These are phyloP conservation scores for Sebastolobus alascanus DNA, from an alignment of 2,797 vertebrate species.

Conservation along the genomic window DNA sequence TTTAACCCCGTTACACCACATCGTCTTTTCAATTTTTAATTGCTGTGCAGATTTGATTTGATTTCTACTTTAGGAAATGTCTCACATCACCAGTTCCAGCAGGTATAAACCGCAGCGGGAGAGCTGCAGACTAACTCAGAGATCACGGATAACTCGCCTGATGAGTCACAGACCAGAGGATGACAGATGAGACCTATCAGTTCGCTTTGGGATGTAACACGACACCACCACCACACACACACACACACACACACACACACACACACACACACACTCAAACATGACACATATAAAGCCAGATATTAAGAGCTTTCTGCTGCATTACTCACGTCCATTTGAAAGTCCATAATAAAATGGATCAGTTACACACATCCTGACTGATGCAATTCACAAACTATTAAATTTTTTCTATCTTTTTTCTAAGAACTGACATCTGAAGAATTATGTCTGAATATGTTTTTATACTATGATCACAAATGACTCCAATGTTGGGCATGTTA, in stretches of 20 bases:
- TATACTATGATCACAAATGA: background rate
- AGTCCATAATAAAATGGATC: slow-evolving; percentile 16
- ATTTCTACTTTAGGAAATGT: slow-evolving; percentile 5
- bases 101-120: slow-evolving; percentile 48
- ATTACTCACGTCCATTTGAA: slow-evolving; percentile 32
- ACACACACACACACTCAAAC: slow-evolving; percentile 27
- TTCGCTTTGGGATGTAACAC: slow-evolving; percentile 62
- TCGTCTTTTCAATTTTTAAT: background rate
- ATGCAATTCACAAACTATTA: slow-evolving; percentile 2
- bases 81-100: slow-evolving; percentile 49
- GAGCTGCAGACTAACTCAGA: slow-evolving; percentile 35
- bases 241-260: slow-evolving; percentile 1
- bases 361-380: slow-evolving; percentile 25
- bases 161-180: slow-evolving; percentile 72
- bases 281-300: slow-evolving; percentile 29
- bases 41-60: background rate
- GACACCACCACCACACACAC: slow-evolving; percentile 37
- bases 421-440: background rate
- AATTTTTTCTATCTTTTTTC: background rate
- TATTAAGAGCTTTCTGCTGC: slow-evolving; percentile 26
- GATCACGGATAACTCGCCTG: slow-evolving; percentile 69
- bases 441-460: slow-evolving; percentile 2
- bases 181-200: slow-evolving; percentile 72
- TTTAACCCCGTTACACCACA: background rate
- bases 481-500: background rate